Base-by-base conservation (phyloP, 37 sponge, comb jelly and placozoan genomes). In the Chondrilla cf. caribensis region DNA sequence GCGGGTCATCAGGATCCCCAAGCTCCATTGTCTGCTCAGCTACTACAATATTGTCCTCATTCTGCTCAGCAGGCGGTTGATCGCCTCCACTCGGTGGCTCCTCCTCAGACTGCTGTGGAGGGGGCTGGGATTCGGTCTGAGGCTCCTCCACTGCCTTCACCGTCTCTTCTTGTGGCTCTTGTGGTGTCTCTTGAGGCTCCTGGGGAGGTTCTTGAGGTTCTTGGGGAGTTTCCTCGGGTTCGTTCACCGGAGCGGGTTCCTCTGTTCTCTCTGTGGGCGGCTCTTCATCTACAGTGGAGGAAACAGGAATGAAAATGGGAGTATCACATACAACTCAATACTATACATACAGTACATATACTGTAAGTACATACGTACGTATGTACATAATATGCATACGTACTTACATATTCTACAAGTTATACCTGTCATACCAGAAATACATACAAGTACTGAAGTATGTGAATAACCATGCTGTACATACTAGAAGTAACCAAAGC, bases 91-190 rank as follows among this genome's bases (percentile, higher is more conserved):
- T 11, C 51, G 51, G 51, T 14, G 51, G 80, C 35, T 79, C 58
- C 59, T 3, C 21, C 25, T 35, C 58, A 54, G 60, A 37, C 57
- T 78, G 41, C n/a, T 2, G 60, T 9, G 58, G 60, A 17, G 40
- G 29, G 8, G 55, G 51, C 7, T 36, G 41, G 5, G 79, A 29
- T 40, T 78, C 79, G n/a, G 79, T n/a, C 79, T 78, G 58, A 14
- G 54, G 54, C 19, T 78, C 79, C 72, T 70, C 39, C 4, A 29
- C 31, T 70, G 7, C 72, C 40, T 18, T 5, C 39, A 70, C 72
- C 8, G 37, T 24, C 43, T 73, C 76, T 8, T 32, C 24, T 43
- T 73, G 42, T 41, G 76, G 18, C 40, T 73, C 44, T 42, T 73
- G 41, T n/a, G 76, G 41, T 39, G 19, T 21, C 7, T 39, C 44